Base-by-base conservation (phyloP, 92 coral and sea anemone species). In the Actinernus sp. region DNA sequence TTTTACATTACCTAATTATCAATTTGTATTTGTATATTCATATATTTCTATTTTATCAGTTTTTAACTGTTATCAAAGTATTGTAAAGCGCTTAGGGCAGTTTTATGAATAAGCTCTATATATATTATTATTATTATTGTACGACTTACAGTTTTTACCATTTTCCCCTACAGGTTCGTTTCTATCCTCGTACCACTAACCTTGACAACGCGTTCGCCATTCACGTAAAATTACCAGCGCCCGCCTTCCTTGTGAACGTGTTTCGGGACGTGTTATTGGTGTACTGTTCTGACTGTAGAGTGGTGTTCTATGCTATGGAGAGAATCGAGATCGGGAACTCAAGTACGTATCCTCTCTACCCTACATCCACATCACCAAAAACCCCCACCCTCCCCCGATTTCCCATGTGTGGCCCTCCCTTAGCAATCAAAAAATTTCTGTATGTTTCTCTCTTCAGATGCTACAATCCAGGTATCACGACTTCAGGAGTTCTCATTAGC, bases 121-220 rank as follows among this genome's bases (percentile, higher is more conserved):
- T n/a, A n/a, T n/a, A n/a, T n/a, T n/a, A n/a, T n/a, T n/a, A n/a
- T n/a, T n/a, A n/a, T n/a, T n/a, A n/a, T n/a, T n/a, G n/a, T n/a
- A n/a, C n/a, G n/a, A n/a, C n/a, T n/a, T n/a, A n/a, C n/a, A n/a
- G n/a, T n/a, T n/a, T n/a, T n/a, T n/a, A n/a, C n/a, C n/a, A n/a
- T 2, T 57, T 65, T 14, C 26, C 34, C 25, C 76, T 73, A 1
- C 54, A 94, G 98, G 91, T 94, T 31, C 93, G 98, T 69, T 94
- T 91, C 55, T 94, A 94, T 60, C 98, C 98, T 22, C 85, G 92
- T 30, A 55, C 83, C 7, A 81, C 89, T 5, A 94, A 94, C 60
- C 79, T 94, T 40, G 98, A 94, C 79, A 94, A 94, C 55, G 97
- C 97, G 1, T 94, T 94, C 81, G 94, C 98, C 10, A 76, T 66